Conservation (phyloP, 2,113 vertebrate species). For the Capreolus pygargus region DNA sequence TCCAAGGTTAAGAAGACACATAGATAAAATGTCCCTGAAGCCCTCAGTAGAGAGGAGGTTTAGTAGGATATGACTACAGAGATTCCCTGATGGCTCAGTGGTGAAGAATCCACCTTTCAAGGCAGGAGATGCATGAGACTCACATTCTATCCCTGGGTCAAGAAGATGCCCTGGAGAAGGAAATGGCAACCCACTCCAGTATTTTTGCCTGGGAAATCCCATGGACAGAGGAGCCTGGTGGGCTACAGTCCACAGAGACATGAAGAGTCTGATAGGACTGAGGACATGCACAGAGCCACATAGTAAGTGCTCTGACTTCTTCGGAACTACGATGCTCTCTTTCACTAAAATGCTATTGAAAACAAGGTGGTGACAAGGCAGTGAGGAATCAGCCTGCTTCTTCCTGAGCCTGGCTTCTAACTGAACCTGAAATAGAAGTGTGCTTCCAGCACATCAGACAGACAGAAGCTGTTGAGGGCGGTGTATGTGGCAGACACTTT, state of each 20-base stretch:
- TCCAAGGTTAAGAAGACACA: neutral
- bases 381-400: neutral
- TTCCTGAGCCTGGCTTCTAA: neutral
- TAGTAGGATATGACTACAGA: neutral
- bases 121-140: neutral
- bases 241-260: neutral
- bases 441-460: fast-evolving
- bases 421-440: neutral
- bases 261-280: neutral
- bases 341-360: neutral
- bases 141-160: neutral
- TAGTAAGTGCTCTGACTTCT: neutral
- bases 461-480: neutral
- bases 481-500: neutral
- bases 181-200: neutral
- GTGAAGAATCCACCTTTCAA: neutral
- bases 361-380: neutral
- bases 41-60: neutral
- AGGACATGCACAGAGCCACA: neutral
- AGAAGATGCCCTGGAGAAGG: neutral
- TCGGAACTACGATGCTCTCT: neutral
- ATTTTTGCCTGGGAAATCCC: neutral
- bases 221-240: neutral
- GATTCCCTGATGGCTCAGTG: neutral
- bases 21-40: neutral